Evolutionary conservation across 2,113 vertebrate species (phyloP).

Genomic region (Otolemur garnettii): DNA sequence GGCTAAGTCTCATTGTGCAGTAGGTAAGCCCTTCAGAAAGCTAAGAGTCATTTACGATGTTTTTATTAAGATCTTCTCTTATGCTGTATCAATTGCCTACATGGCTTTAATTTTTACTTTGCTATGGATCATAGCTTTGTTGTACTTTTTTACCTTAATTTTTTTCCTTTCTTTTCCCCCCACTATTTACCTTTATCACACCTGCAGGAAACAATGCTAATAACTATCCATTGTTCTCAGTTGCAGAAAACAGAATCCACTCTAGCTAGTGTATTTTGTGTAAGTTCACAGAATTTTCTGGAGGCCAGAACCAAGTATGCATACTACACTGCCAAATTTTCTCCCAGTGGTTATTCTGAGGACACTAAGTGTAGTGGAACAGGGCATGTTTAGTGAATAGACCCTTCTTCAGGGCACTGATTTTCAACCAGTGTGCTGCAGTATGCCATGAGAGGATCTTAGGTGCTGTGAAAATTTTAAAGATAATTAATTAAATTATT

Average conservation of each 20-base stretch:
- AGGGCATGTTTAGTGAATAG: neutral
- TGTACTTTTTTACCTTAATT: neutral
- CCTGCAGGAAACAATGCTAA: neutral
- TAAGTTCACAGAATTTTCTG: neutral
- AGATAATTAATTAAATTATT: no score
- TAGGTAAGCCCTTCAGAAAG: neutral
- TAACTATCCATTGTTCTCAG: neutral
- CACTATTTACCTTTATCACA: neutral
- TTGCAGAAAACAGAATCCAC: neutral
- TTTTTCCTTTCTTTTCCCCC: neutral
- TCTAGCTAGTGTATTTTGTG: neutral
- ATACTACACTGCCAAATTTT: neutral
- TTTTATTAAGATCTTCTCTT: neutral
- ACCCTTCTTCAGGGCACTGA: neutral
- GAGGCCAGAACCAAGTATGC: neutral
- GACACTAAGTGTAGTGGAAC: neutral
- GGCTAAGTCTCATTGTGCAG: neutral
- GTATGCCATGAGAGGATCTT: no score
- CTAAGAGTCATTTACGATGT: neutral
- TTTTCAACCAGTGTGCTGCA: no score
- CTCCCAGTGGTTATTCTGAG: neutral
- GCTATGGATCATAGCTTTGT: neutral
- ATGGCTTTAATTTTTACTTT: neutral
- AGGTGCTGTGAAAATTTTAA: no score
- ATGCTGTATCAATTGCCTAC: neutral